Evolutionary conservation across 2,888 invertebrate genomes (phyloP).

Genomic region (Stratiomys singularior): DNA sequence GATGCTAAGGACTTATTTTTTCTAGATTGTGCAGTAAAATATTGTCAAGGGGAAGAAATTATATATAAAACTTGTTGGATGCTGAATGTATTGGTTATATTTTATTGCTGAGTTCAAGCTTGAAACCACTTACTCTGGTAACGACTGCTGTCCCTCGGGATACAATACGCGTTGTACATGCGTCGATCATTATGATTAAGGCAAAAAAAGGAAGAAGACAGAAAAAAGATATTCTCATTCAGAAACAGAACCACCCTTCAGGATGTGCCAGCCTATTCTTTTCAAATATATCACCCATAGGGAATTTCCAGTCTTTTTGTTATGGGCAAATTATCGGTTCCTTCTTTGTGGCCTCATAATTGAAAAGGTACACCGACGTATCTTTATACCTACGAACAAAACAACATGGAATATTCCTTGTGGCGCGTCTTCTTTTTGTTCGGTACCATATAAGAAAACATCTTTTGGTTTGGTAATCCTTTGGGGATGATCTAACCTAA

Average conservation of each 20-base stretch:
- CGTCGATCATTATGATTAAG: conserved; percentile 12
- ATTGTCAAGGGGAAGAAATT: no score
- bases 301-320: not conserved
- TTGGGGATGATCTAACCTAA: not conserved
- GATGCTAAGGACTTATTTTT: no score
- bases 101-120: no score
- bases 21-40: no score
- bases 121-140: not conserved
- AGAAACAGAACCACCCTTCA: conserved; percentile 4
- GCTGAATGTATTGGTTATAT: no score
- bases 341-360: conserved; percentile 14
- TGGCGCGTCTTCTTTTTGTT: not conserved
- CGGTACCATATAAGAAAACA: not conserved
- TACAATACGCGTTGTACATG: not conserved
- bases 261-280: not conserved
- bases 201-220: not conserved
- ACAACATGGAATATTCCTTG: not conserved
- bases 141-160: conserved; percentile 26
- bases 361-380: conserved; percentile 26
- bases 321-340: conserved; percentile 26
- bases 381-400: not conserved
- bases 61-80: no score
- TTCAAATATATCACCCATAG: not conserved
- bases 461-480: not conserved
- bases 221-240: conserved; percentile 6